Evolutionary conservation across 1,140 invertebrate genomes (phyloP).

Genomic region (Ips nitidus): DNA sequence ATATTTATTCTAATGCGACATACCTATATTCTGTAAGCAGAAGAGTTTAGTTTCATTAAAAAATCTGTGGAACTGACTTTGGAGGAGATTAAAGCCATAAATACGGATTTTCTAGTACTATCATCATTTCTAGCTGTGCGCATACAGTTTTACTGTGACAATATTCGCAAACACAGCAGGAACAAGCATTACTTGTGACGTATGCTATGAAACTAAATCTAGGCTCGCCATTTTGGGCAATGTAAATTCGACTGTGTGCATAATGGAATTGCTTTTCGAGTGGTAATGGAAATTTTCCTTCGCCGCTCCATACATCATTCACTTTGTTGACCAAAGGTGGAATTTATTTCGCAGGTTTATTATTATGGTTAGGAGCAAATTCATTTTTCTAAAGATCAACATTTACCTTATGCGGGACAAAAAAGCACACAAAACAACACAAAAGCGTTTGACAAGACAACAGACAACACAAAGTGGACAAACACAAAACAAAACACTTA

Average conservation of each 20-base stretch:
- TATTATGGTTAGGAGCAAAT: no score
- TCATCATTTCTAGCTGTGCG: background rate
- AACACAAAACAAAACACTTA: constrained; percentile 3
- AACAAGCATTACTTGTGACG: constrained; percentile 17
- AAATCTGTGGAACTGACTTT: background rate
- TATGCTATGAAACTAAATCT: constrained; percentile 12
- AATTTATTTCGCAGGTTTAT: no score
- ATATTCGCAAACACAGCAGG: background rate
- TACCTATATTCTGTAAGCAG: background rate
- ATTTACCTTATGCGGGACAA: background rate
- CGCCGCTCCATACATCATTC: no score
- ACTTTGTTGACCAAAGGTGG: no score
- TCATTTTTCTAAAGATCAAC: no score
- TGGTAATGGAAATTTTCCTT: constrained; percentile 3
- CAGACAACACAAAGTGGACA: constrained; percentile 5
- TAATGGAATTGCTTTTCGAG: constrained; percentile 8
- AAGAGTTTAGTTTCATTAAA: background rate
- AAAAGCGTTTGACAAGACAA: background rate
- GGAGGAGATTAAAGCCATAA: background rate
- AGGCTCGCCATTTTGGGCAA: constrained; percentile 1
- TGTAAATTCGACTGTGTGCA: constrained; percentile 12
- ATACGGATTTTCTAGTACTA: background rate
- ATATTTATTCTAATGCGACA: constrained; percentile 7
- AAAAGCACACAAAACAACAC: constrained; percentile 4
- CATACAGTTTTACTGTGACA: background rate